Evolutionary conservation across 2,797 vertebrate species (phyloP).

Genomic region (Lepilemur ruficaudatus): DNA sequence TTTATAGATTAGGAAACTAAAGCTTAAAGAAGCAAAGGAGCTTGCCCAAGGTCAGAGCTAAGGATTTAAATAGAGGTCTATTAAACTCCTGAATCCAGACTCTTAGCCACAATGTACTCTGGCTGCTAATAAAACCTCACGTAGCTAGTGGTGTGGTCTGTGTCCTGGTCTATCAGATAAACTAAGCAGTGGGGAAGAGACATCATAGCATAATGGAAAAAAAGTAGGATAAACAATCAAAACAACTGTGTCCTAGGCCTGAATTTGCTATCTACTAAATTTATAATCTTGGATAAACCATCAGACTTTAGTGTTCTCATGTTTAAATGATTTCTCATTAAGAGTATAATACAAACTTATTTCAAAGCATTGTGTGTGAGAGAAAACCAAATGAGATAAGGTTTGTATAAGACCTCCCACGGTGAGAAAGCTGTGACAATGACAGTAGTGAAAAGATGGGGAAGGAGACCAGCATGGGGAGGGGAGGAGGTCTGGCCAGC

Average conservation of each 20-base stretch:
- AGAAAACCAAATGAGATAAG: background rate
- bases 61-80: background rate
- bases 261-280: background rate
- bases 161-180: background rate
- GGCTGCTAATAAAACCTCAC: background rate
- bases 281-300: background rate
- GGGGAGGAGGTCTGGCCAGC: background rate
- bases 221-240: background rate
- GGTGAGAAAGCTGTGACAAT: background rate
- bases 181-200: background rate
- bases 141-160: background rate
- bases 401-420: background rate
- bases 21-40: constrained; percentile 8
- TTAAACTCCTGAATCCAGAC: constrained; percentile 16
- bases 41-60: background rate
- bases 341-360: background rate
- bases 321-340: constrained; percentile 27
- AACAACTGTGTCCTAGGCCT: background rate
- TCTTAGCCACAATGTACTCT: background rate
- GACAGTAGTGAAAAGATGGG: background rate
- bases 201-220: background rate
- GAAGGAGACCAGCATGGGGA: background rate
- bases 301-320: background rate
- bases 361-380: background rate
- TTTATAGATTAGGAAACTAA: constrained; percentile 28